phyloP scores from a whole-genome alignment of 2,113 vertebrate species.

The Dascyllus trimaculatus region DNA sequence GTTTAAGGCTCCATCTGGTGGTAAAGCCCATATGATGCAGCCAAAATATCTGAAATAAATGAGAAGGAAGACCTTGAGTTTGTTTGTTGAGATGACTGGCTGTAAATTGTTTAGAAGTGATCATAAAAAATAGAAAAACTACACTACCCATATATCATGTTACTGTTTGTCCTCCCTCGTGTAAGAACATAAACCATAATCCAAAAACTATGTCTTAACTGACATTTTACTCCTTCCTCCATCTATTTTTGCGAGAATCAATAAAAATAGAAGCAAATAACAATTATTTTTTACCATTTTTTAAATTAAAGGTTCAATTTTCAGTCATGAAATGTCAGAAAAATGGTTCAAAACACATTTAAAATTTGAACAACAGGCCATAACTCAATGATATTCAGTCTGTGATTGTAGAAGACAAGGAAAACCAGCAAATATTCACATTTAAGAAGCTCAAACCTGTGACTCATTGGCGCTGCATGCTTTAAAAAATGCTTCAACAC shows the following conservation, averaged over 20 bases:
- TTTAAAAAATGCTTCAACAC: neutral
- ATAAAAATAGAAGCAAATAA: neutral
- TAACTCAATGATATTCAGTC: neutral
- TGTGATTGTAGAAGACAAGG: no score
- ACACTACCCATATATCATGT: neutral
- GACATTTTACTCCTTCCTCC: no score
- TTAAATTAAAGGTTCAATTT: neutral
- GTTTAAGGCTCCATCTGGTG: slow-evolving; percentile 1
- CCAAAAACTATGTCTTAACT: no score
- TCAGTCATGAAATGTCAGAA: no score
- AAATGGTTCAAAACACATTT: no score
- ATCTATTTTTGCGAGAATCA: no score
- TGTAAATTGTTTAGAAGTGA: neutral
- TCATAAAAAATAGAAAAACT: neutral
- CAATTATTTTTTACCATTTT: neutral
- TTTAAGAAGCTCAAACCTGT: neutral
- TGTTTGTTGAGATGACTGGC: no score
- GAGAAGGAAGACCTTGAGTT: neutral
- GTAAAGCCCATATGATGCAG: neutral
- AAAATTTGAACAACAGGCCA: no score
- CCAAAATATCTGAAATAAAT: neutral
- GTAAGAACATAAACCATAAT: no score
- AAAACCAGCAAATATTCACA: neutral
- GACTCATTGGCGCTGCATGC: neutral
- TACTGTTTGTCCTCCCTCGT: neutral